Percentiles rank a stretch among this genome's conserved stretches.
These are phyloP conservation scores for Triplophysa dalaica DNA, from an alignment of 2,113 vertebrate genomes.

Conservation along the genomic window DNA sequence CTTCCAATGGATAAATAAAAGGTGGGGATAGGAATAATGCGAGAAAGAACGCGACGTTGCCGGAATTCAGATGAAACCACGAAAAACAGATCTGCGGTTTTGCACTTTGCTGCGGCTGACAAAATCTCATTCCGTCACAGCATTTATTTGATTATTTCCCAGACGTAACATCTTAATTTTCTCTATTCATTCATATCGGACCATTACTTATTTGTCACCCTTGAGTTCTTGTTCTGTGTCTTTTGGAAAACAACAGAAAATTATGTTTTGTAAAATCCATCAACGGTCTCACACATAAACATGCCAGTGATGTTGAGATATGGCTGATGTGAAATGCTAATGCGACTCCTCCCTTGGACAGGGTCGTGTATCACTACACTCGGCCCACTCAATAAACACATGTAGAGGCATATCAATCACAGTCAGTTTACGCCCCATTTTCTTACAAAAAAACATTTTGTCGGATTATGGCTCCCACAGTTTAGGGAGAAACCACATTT, in stretches of 20 bases:
- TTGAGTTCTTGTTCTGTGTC: constrained; percentile 45
- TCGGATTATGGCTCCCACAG: not conserved
- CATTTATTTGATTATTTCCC: constrained; percentile 44
- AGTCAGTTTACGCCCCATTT: constrained; percentile 20
- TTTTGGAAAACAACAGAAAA: constrained; percentile 40
- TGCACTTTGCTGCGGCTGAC: constrained; percentile 41
- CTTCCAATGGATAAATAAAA: constrained; percentile 41
- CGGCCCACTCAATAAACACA: constrained; percentile 41
- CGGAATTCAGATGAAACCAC: constrained; percentile 14
- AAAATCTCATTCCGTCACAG: constrained; percentile 26
- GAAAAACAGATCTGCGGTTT: constrained; percentile 36
- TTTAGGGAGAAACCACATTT: not conserved
- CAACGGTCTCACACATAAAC: constrained; percentile 41
- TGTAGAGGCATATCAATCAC: constrained; percentile 42
- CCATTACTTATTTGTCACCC: constrained; percentile 43
- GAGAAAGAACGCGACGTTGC: constrained; percentile 6
- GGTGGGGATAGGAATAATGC: not conserved
- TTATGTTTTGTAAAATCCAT: constrained; percentile 47
- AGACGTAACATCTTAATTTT: constrained; percentile 37
- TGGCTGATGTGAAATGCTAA: constrained; percentile 51
- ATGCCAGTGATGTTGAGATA: constrained; percentile 49
- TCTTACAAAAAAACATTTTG: not conserved
- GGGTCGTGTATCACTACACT: constrained; percentile 40
- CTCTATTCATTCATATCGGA: constrained; percentile 38
- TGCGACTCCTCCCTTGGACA: constrained; percentile 50